Evolutionary conservation across 2,888 invertebrate species (phyloP), one percentile per base, ranked within the genome.

Genomic region (Drosophila dives): DNA sequence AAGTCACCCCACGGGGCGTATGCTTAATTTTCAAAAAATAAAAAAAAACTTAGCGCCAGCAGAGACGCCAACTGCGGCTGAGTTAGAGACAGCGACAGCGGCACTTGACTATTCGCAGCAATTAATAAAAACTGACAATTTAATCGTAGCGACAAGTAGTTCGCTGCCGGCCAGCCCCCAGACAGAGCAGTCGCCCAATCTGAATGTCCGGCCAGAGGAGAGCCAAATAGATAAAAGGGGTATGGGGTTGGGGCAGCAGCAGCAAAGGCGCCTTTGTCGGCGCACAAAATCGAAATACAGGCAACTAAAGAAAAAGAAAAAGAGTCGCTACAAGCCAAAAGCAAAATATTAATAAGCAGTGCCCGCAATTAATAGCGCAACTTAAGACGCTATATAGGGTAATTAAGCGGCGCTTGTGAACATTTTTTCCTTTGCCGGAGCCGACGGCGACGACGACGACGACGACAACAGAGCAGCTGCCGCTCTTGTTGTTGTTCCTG

Each of bases 101-200:
- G 53, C 70, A 77, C 77, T 76, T 74, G 75, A 72, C 78, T 87
- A 90, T 87, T 87, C 84, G 86, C 86, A 86, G 90, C 90, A 91
- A 92, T 91, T 92, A 92, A 91, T 91, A 91, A 91, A 89, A 87
- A 84, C 91, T 92, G 91, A 91, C 91, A 91, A 92, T 91, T 85
- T 92, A 91, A 91, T 91, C 91, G 86, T 81, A 83, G 83, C 82
- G 89, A 90, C 89, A 91, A 89, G 90, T 90, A 86, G 90, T 89
- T 84, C 83, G 85, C 90, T 86, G 84, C 89, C 90, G 90, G 77
- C 81, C 81, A 81, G 83, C 82, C 82, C 81, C 83, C 77, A 89
- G 81, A 87, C 86, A 59, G 61, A 81, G 56, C 49, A 69, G 66
- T 55, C 62, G 69, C 64, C 77, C 64, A 77, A 68, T 64, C 66